Percentiles rank a stretch among this genome's conserved stretches.
These are phyloP conservation scores for Polymixis lichenea DNA, from an alignment of 2,888 invertebrate species.

Conservation along the genomic window DNA sequence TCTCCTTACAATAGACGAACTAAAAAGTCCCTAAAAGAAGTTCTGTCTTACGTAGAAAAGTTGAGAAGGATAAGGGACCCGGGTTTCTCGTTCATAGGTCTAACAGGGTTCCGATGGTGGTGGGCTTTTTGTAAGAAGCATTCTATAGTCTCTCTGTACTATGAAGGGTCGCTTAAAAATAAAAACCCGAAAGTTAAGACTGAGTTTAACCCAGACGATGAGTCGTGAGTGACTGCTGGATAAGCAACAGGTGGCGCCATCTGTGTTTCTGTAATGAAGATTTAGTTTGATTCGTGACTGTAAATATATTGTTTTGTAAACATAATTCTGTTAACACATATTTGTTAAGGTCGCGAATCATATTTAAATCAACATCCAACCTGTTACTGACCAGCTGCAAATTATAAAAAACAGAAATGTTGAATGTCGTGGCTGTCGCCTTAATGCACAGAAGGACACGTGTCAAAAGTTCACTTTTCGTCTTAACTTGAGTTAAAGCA, in stretches of 20 bases:
- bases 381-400: not conserved
- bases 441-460: not conserved
- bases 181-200: conserved; percentile 73
- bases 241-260: conserved; percentile 36
- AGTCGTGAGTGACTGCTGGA: conserved; percentile 62
- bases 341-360: not conserved
- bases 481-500: not conserved
- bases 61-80: conserved; percentile 91
- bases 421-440: not conserved
- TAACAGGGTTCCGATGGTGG: conserved; percentile 95
- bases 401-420: not conserved
- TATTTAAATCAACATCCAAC: not conserved
- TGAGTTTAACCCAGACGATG: conserved; percentile 74
- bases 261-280: conserved; percentile 8
- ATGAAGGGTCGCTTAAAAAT: conserved; percentile 72
- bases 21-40: conserved; percentile 92
- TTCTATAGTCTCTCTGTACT: conserved; percentile 92
- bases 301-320: too few species aligned
- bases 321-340: not conserved
- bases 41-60: conserved; percentile 92
- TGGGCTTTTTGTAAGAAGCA: conserved; percentile 96
- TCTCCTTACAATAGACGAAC: conserved; percentile 94
- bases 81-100: conserved; percentile 92
- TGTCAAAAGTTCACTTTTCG: not conserved
- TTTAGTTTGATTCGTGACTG: not conserved